Conservation (phyloP, 2,113 vertebrate genomes). For the Dinomys branickii region DNA sequence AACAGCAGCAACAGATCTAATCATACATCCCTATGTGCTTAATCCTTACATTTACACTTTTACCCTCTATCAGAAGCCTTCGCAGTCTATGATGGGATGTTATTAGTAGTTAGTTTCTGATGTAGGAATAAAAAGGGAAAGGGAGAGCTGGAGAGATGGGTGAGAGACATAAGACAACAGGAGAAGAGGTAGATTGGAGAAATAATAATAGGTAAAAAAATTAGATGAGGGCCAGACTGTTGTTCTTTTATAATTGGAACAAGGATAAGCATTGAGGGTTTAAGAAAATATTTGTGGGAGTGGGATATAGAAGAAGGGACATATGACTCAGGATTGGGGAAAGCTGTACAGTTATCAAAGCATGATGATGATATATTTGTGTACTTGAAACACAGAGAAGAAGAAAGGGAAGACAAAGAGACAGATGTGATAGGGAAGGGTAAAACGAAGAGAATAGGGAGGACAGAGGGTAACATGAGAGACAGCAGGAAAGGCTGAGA, state of each 20-base stretch:
- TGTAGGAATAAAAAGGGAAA: not conserved
- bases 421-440: not conserved
- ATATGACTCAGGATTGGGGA: not conserved
- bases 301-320: not conserved
- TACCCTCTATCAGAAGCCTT: not conserved
- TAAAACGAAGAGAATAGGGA: not conserved
- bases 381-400: not conserved
- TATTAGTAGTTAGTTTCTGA: not conserved
- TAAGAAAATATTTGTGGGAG: not conserved
- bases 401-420: not conserved
- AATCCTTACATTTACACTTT: not conserved
- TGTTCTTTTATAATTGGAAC: not conserved
- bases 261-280: not conserved
- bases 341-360: not conserved
- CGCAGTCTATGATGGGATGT: not conserved
- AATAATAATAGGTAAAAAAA: not conserved
- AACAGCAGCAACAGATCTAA: not conserved
- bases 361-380: not conserved
- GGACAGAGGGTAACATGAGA: not conserved
- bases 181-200: not conserved
- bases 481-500: not conserved
- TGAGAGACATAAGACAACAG: not conserved
- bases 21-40: not conserved
- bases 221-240: not conserved
- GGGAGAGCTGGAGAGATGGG: not conserved